Conservation (phyloP, 1,140 invertebrate species). For the Heliconius eleuchia region DNA sequence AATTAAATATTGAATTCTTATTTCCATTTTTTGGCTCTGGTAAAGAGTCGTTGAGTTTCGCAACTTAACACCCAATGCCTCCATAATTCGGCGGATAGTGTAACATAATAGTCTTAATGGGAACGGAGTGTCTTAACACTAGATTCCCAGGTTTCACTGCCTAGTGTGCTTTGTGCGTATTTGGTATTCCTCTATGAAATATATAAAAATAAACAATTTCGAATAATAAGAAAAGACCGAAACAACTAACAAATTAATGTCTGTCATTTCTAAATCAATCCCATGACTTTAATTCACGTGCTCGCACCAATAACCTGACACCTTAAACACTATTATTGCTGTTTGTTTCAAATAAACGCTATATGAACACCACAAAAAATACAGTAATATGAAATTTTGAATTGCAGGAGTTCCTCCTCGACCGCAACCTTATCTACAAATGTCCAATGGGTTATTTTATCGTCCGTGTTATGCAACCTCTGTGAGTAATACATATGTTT, state of each 20-base stretch:
- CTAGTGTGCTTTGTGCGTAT: too few species aligned
- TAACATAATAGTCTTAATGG: too few species aligned
- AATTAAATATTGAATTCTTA: too few species aligned
- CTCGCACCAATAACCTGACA: background rate
- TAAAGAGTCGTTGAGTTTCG: too few species aligned
- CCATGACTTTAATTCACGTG: background rate
- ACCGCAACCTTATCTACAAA: slow-evolving; percentile 65
- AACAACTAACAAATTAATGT: background rate
- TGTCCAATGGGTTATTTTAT: slow-evolving; percentile 39
- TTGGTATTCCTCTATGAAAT: too few species aligned
- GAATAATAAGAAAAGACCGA: background rate
- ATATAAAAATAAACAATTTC: too few species aligned
- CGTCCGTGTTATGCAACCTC: slow-evolving; percentile 46
- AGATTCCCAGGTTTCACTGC: too few species aligned
- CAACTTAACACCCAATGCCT: too few species aligned
- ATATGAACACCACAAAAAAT: slow-evolving; percentile 49
- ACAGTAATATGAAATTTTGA: slow-evolving; percentile 61
- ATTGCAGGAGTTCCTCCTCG: slow-evolving; percentile 51
- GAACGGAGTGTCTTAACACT: too few species aligned
- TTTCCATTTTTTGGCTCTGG: too few species aligned
- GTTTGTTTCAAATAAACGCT: background rate
- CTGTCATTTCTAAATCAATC: background rate
- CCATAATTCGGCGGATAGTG: too few species aligned
- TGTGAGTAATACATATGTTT: background rate
- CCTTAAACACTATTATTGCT: slow-evolving; percentile 11